Evolutionary conservation across 2,113 vertebrate genomes (phyloP).

Genomic region (Phalacrocorax aristotelis): DNA sequence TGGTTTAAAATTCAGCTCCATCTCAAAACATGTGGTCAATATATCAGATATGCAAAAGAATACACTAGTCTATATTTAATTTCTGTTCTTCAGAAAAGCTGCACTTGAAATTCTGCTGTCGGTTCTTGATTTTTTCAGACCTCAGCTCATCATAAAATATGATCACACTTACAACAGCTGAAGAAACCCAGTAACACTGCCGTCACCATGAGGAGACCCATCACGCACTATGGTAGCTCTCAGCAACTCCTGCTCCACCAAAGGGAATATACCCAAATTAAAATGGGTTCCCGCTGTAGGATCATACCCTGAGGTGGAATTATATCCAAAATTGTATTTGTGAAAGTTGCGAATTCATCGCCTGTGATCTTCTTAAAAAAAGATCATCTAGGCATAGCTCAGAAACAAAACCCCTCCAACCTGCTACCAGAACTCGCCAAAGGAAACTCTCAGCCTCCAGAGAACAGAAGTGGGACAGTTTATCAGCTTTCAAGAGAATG

Average conservation of each 20-base stretch:
- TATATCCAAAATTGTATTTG: neutral
- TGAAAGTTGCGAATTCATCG: neutral
- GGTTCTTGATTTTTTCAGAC: neutral
- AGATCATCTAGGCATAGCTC: neutral
- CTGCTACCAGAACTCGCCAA: neutral
- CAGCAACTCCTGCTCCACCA: neutral
- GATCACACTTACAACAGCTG: neutral
- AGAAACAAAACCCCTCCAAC: neutral
- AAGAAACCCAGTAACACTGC: neutral
- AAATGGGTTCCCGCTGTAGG: neutral
- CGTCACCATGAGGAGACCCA: neutral
- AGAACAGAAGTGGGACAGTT: neutral
- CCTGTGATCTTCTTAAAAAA: neutral
- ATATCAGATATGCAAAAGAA: neutral
- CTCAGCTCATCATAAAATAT: neutral
- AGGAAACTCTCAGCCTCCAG: neutral
- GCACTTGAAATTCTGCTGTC: neutral
- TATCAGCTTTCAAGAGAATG: neutral
- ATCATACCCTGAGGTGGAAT: neutral
- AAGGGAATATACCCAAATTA: neutral
- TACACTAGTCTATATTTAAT: neutral
- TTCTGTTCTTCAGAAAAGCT: neutral
- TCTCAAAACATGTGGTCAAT: neutral
- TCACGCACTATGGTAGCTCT: fast-evolving
- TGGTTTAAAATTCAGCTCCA: neutral